Base-by-base conservation (phyloP, 2,888 invertebrate species). In the Brenthis daphne region DNA sequence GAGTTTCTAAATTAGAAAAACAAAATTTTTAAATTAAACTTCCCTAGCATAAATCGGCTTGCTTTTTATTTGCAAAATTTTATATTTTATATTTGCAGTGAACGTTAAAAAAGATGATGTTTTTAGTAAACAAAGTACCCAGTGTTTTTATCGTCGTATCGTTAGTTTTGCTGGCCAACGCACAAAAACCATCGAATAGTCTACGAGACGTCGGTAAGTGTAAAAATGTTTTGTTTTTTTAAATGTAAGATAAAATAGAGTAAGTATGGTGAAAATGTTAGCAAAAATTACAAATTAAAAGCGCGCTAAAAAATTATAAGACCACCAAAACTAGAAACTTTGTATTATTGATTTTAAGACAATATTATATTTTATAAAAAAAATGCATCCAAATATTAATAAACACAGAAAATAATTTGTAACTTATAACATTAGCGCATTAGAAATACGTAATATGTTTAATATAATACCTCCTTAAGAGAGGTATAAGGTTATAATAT, bases 171-270 rank as follows among this genome's bases (percentile, higher is more conserved):
- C 78, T 93, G 75, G 89, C 86, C 55, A 90, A 84, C 81, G 92
- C 92, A 63, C 93, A 93, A 81, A 89, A 89, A 78, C 77, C 87
- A 12, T 83, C 89, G 0, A 86, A 80, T 69, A 85, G 84, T 74
- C 81, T 84, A 67, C 85, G 86, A 82, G 89, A 91, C 78, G 84
- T 85, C 79, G 92, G 93, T 92, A 75, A 89, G 91, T 86, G 61
- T 56, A 57, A 64, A 37, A 50, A 65, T 66, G 57, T 66, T 54
- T 66, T 58, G 66, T 54, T 55, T 70, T 53, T 24, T 63, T 51
- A 58, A 50, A 48, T 54, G 24, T 20, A 48, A 56, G 6, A 12
- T 16, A 47, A 6, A 37, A 2, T 37, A 43, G 20, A 2, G 16
- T 33, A n/a, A 11, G 6, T 37, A 12, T n/a, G 12, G 56, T 48